Evolutionary conservation across 2,888 invertebrate genomes (phyloP), one percentile per base, ranked within the genome.

Genomic region (Eumacrocentrus americanus): DNA sequence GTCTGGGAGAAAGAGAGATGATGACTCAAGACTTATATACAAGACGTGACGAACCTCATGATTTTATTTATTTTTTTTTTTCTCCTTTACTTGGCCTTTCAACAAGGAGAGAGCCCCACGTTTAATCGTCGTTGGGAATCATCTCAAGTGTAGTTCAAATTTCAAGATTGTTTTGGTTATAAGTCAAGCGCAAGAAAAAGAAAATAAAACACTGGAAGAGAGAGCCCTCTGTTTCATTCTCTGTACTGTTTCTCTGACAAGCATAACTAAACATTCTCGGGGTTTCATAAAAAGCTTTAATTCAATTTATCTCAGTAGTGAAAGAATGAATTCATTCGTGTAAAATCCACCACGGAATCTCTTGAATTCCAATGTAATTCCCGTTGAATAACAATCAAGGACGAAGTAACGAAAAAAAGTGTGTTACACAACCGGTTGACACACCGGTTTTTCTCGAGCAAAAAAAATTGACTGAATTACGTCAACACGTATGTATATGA

Each of bases 21-120:
- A 42, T 42, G 42, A 42, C 18, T 42, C 42, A 54, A 44, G 55
- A 23, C 35, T 14, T 37, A n/a, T n/a, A n/a, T n/a, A n/a, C n/a
- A n/a, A 46, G 37, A 52, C 58, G 42, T 51, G 56, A 44, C 20
- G 48, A 56, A 61, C 46, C 54, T 55, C 23, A 55, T 34, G 20
- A 14, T 22, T 34, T 54, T 52, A 52, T 40, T 54, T 44, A 46
- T 54, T 54, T 42, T 20, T 37, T 9, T 12, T 16, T 25, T n/a
- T 29, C 35, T 14, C 34, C 12, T 46, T 12, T 44, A 22, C 7
- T 34, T 46, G 12, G n/a, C 29, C 34, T 3, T 34, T 25, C 9
- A 12, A 14, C n/a, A 22, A 22, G 16, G 16, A 37, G 4, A 40
- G 18, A 40, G 1, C 38, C 38, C 16, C n/a, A n/a, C n/a, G n/a